phyloP scores from a whole-genome alignment of 2,888 invertebrate genomes.

The Lordiphosa andalusiaca region DNA sequence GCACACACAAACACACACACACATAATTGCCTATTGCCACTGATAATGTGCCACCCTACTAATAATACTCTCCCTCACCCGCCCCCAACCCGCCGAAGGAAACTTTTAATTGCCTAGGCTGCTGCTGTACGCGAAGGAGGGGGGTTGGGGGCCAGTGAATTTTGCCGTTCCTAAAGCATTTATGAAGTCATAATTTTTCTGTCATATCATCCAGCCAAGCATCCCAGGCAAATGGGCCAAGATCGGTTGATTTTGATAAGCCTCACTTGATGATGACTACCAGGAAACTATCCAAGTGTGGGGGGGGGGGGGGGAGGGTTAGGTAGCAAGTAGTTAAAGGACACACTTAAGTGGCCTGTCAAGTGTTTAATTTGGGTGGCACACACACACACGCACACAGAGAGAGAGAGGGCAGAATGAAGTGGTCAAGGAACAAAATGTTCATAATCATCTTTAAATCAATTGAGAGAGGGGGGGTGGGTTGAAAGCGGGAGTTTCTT shows the following conservation, averaged over 20 bases:
- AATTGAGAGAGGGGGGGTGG: background rate
- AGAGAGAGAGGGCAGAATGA: too few relatives aligned
- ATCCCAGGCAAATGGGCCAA: slow-evolving; percentile 14
- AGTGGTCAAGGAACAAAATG: too few relatives aligned
- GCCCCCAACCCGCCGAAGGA: too few relatives aligned
- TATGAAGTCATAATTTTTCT: slow-evolving; percentile 70
- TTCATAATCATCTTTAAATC: too few relatives aligned
- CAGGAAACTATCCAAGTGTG: background rate
- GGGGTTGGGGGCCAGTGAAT: too few relatives aligned
- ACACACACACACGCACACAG: too few relatives aligned
- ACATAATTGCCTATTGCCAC: too few relatives aligned
- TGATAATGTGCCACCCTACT: too few relatives aligned
- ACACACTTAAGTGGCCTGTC: slow-evolving; percentile 47
- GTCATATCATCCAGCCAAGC: slow-evolving; percentile 56
- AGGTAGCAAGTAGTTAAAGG: slow-evolving; percentile 11
- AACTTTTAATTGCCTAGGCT: background rate
- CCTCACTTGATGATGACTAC: slow-evolving; percentile 20
- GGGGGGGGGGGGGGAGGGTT: background rate
- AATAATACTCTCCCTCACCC: too few relatives aligned
- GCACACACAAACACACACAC: too few relatives aligned
- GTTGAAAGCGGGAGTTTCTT: too few relatives aligned
- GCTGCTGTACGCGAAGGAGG: too few relatives aligned
- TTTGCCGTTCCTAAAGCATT: slow-evolving; percentile 43
- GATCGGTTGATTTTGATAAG: slow-evolving; percentile 63
- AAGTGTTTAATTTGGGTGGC: slow-evolving; percentile 22